Evolutionary conservation across 2,797 vertebrate species (phyloP), one percentile per base, ranked within the genome.

Genomic region (Pogonophryne albipinna): DNA sequence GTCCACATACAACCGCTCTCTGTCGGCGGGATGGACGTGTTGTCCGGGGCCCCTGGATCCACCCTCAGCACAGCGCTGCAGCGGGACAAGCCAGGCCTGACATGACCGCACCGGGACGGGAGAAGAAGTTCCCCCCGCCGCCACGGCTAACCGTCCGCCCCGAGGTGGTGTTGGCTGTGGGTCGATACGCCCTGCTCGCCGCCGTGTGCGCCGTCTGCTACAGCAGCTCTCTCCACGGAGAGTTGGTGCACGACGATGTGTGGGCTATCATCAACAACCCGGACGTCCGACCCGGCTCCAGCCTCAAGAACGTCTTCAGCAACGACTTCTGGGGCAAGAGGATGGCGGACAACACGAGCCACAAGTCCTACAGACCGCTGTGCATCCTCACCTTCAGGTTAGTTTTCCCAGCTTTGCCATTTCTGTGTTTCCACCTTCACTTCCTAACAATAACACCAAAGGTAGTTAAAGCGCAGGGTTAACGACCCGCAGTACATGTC

Each of bases 291-390:
- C 90, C 95, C 15, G 95, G 91, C 1, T 84, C 96, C 76, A 95
- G 95, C 31, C 90, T 97, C 64, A 74, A 85, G 27, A 93, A 89
- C 92, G 87, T 96, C 88, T 98, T 99, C 91, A 87, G 86, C 82
- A 93, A 98, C 92, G 98, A 99, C 95, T 99, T 99, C 94, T 99
- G 98, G 98, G 98, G 98, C 76, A 98, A 98, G 87, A 92, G 95
- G 85, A 97, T 99, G 97, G 93, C 93, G 67, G 97, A 98, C 91
- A 97, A 97, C 90, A 97, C 95, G 52, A 99, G 98, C 94, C 98
- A 99, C 95, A 99, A 99, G 94, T 99, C 98, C 66, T 99, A 99
- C 94, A 94, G 97, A 71, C 97, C 97, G 23, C 95, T 99, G 73
- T 98, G 97, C 94, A 86, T 97, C 82, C 96, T 99, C 92, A 96